Base-by-base conservation (phyloP, 1,140 invertebrate genomes). In the Brachionus sp. region DNA sequence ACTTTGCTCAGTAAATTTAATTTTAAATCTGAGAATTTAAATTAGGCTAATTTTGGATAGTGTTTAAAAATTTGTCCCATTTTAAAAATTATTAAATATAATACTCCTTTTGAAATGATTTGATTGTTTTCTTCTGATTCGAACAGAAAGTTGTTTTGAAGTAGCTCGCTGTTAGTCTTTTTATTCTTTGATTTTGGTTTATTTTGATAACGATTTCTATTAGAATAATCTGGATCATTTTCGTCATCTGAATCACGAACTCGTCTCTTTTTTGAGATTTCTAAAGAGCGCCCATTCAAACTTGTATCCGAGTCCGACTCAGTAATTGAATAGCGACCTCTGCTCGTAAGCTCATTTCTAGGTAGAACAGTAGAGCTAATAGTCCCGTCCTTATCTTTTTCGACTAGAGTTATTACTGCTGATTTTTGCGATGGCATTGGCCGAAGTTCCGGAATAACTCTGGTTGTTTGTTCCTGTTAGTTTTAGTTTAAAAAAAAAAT, bases 201-300 rank as follows among this genome's bases (percentile, higher is more conserved):
- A 1, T 7, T 4, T 44, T 46, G 23, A 19, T 23, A 46, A 5
- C 16, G 39, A n/a, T 7, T 46, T 44, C 42, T 33, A 23, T 23
- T 23, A 3, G 39, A 19, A 46, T 35, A 75, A 6, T 44, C 42
- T 12, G 70, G 70, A 39, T 75, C 70, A 46, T 75, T 44, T 46
- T 75, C 70, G 13, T 75, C 70, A 75, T 75, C 70, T 25, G 70
- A 75, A 12, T 75, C 70, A 44, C 70, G 39, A 33, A 12, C 10
- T 46, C 39, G 16, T 25, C 39, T 44, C 39, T 50, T 75, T 75
- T 70, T 70, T 19, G 33, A 19, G 2, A 6, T 39, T 16, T 70
- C 66, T 1, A 37, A 13, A 46, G 19, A 5, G 10, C 70, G 39
- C 3, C 66, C 66, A 39, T 70, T 70, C 9, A 70, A 5, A 39